Evolutionary conservation across 2,888 invertebrate species (phyloP).

Genomic region (Heliconius cydno): DNA sequence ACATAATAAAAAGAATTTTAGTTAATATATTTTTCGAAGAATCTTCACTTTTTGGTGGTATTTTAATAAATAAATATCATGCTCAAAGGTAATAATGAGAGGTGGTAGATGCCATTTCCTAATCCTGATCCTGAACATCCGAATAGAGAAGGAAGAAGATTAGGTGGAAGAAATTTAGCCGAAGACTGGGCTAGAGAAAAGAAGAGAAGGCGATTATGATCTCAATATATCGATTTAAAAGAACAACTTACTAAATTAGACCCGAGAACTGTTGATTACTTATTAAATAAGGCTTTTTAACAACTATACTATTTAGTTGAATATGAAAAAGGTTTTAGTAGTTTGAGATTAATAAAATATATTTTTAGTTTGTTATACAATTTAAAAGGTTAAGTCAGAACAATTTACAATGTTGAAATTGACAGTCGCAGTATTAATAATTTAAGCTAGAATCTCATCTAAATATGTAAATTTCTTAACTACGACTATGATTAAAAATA

Average conservation of each 20-base stretch:
- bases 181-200: slow-evolving; percentile 91
- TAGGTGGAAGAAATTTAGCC: slow-evolving; percentile 89
- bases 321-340: background rate
- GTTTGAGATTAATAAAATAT: background rate
- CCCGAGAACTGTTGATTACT: slow-evolving; percentile 87
- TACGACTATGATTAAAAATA: background rate
- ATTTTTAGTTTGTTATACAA: background rate
- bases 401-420: no score
- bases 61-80: background rate
- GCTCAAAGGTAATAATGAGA: slow-evolving; percentile 88
- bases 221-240: slow-evolving; percentile 89
- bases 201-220: slow-evolving; percentile 85
- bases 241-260: slow-evolving; percentile 88
- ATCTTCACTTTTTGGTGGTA: no score
- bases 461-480: slow-evolving; percentile 6
- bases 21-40: background rate
- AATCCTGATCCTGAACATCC: slow-evolving; percentile 87
- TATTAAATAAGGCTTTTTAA: slow-evolving; percentile 84
- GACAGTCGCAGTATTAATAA: background rate
- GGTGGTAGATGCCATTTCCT: slow-evolving; percentile 90
- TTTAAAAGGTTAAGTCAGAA: background rate
- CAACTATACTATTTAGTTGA: background rate
- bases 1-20: no score
- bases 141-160: slow-evolving; percentile 87
- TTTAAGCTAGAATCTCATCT: background rate